Conservation (phyloP, 2,797 vertebrate genomes). For the Gallinago stenura region DNA sequence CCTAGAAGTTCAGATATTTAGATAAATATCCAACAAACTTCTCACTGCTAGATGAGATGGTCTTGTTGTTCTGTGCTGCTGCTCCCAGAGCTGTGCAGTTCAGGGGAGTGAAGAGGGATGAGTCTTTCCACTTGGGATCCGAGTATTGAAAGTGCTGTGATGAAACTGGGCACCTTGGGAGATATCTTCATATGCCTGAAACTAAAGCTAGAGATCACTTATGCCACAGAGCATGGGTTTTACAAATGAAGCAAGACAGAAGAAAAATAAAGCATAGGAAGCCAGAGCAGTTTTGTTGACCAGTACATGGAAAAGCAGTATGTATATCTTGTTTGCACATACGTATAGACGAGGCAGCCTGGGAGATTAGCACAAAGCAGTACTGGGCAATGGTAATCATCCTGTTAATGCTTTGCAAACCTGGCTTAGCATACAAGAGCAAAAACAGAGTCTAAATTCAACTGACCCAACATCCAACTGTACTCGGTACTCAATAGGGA, state of each 20-base stretch:
- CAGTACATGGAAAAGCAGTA: not conserved
- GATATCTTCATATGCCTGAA: not conserved
- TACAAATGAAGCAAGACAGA: not conserved
- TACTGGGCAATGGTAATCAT: not conserved
- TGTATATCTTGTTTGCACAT: not conserved
- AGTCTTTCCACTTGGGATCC: not conserved
- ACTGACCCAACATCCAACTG: not conserved
- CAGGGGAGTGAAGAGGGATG: not conserved
- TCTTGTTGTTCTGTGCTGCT: not conserved
- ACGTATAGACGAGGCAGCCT: not conserved
- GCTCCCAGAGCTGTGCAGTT: not conserved
- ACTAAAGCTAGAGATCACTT: not conserved
- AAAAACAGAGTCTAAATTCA: not conserved
- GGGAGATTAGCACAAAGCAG: not conserved
- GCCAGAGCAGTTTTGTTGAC: not conserved
- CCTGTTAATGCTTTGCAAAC: not conserved
- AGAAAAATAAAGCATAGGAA: not conserved
- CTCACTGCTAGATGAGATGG: not conserved
- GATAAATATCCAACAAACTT: not conserved
- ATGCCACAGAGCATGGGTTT: not conserved
- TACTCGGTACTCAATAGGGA: not conserved
- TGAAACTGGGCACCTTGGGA: not conserved
- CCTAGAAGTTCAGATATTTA: not conserved
- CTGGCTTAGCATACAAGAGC: rapidly evolving
- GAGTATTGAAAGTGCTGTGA: not conserved